Base-by-base conservation (phyloP, 2,888 invertebrate species). In the Rotaria macrura region DNA sequence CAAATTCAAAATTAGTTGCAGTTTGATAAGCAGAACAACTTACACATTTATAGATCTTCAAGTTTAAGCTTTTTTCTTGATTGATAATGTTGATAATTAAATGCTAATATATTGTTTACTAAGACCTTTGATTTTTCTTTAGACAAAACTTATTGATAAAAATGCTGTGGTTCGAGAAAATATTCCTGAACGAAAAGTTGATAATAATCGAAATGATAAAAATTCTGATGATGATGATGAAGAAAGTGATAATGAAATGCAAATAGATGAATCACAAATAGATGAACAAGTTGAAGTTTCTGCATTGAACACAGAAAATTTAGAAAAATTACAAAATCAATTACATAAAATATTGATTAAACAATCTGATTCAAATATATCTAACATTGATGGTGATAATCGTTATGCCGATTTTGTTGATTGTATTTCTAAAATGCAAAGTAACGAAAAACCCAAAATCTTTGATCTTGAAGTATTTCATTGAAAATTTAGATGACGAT, bases 241-340 rank as follows among this genome's bases (percentile, higher is more conserved):
- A 5, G 65, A 65, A 34, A 65, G 20, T 65, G 34, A 38, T 34
- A 34, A 65, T 34, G 65, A 65, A 20, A 65, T 65, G 65, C 34
- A 65, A 29, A 65, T 43, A n/a, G 79, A 79, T n/a, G 79, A 79
- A 79, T 40, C 40, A 43, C 43, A 79, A 43, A n/a, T 43, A 6
- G 25, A 79, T n/a, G 79, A 79, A 43, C 43, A 79, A n/a, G n/a
- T 79, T 25, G 79, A 79, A 43, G 43, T 43, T 43, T 43, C 43
- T 14, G 79, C 10, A 43, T 79, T 79, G 20, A 79, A 25, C 20
- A 79, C 7, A 2, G 79, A 79, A 20, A 79, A 23, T 12, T 43
- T 79, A 79, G 79, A 79, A 79, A 79, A 79, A 79, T 79, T 79
- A 79, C n/a, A 79, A 25, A 43, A 79, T 43, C 40, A n/a, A n/a